A percentile compares a stretch with the other conserved stretches of the same genome.
Evolutionary conservation across 92 coral and sea anemone species (phyloP).

Genomic region (Zoanthus gigantus): DNA sequence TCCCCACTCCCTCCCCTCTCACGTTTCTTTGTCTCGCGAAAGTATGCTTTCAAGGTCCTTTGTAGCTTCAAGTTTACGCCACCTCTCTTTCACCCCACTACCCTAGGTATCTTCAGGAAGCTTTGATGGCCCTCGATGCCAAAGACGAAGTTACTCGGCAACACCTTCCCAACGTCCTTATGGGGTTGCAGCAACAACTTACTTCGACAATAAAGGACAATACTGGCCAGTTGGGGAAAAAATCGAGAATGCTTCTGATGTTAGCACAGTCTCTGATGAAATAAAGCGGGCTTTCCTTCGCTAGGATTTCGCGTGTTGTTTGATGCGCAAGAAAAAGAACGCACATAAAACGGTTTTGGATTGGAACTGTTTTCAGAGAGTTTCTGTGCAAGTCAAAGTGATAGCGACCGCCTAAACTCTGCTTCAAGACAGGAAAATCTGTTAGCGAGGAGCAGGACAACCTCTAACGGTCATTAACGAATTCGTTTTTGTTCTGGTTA

Average conservation of each 20-base stretch:
- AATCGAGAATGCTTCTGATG: conserved; percentile 85
- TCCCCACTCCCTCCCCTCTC: too few relatives aligned
- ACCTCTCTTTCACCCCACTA: not conserved
- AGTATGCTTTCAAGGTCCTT: too few relatives aligned
- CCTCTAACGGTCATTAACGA: too few relatives aligned
- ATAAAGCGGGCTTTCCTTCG: not conserved
- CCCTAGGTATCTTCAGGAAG: conserved; percentile 84
- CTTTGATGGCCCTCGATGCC: conserved; percentile 85
- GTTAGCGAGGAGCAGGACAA: too few relatives aligned
- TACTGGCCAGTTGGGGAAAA: conserved; percentile 69
- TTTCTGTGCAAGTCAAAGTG: too few relatives aligned
- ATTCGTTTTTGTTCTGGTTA: too few relatives aligned
- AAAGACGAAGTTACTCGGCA: conserved; percentile 82
- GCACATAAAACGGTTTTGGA: too few relatives aligned
- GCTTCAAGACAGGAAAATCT: too few relatives aligned
- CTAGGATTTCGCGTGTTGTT: not conserved
- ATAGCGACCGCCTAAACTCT: too few relatives aligned
- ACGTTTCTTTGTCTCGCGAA: too few relatives aligned
- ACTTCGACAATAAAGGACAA: conserved; percentile 60
- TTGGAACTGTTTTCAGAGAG: too few relatives aligned
- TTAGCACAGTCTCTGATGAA: conserved; percentile 83
- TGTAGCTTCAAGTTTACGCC: too few relatives aligned
- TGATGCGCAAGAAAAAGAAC: not conserved
- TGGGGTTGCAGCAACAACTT: conserved; percentile 87
- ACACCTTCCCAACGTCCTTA: conserved; percentile 83